Conservation (phyloP, 2,797 vertebrate genomes). For the Synanceia verrucosa region DNA sequence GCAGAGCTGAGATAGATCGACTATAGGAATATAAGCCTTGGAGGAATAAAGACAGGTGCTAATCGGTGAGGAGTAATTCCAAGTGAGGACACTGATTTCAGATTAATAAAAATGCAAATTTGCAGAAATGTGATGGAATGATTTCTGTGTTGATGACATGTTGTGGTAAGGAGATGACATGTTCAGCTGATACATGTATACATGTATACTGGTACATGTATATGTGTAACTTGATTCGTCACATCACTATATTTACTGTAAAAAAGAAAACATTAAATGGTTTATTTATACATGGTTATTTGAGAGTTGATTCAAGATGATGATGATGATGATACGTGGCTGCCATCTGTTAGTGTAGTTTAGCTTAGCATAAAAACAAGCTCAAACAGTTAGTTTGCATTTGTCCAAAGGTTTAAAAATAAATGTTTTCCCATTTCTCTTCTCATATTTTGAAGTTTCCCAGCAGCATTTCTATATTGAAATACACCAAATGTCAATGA, state of each 20-base stretch:
- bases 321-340: background rate
- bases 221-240: slow-evolving; percentile 1
- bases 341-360: background rate
- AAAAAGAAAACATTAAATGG: background rate
- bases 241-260: background rate
- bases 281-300: background rate
- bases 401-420: background rate
- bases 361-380: background rate
- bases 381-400: background rate
- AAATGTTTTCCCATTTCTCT: background rate
- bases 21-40: slow-evolving; percentile 70
- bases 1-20: slow-evolving; percentile 76
- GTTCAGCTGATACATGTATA: slow-evolving; percentile 20
- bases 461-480: background rate
- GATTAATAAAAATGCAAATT: slow-evolving; percentile 83
- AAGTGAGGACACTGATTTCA: slow-evolving; percentile 72
- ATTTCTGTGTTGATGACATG: slow-evolving; percentile 48
- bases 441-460: background rate
- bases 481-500: background rate
- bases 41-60: slow-evolving; percentile 73
- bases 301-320: background rate
- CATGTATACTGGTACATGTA: no score
- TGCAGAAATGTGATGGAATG: slow-evolving; percentile 73
- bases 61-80: slow-evolving; percentile 75
- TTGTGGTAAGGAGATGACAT: background rate